Conservation (phyloP, 2,113 vertebrate genomes). For the Micromys minutus region DNA sequence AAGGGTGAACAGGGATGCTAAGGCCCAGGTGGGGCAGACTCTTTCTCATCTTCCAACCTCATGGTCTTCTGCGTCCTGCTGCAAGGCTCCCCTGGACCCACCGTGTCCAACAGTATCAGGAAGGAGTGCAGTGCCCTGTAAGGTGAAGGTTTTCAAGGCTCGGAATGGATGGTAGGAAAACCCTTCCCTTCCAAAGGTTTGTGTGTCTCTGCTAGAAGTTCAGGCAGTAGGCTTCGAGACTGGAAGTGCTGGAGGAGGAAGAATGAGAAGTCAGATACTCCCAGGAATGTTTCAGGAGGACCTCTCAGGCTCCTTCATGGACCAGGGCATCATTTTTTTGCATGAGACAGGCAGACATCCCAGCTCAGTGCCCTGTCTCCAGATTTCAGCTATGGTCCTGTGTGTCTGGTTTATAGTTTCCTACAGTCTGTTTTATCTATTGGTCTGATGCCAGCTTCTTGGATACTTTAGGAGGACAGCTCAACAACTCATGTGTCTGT, state of each 20-base stretch:
- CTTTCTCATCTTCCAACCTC: not conserved
- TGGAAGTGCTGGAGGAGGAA: not conserved
- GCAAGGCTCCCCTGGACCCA: not conserved
- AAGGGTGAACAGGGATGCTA: not conserved
- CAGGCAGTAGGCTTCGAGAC: not conserved
- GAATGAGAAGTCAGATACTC: not conserved
- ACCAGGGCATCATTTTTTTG: not conserved
- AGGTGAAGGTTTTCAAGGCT: not conserved
- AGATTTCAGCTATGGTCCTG: not conserved
- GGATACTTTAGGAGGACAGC: not conserved
- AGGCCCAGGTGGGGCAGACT: not conserved
- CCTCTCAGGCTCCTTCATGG: not conserved
- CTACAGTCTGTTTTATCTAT: not conserved
- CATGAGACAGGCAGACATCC: not conserved
- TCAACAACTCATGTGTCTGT: not conserved
- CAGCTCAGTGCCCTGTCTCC: not conserved
- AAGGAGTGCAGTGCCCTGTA: not conserved
- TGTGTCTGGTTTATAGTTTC: not conserved
- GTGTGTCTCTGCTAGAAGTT: not conserved
- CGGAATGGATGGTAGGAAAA: not conserved
- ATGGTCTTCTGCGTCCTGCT: fast-evolving
- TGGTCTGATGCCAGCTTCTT: constrained; percentile 5
- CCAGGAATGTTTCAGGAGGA: no score
- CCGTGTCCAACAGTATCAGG: fast-evolving
- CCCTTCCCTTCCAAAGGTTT: not conserved